phyloP scores from a whole-genome alignment of 2,113 vertebrate genomes.

The Stigmatopora argus region DNA sequence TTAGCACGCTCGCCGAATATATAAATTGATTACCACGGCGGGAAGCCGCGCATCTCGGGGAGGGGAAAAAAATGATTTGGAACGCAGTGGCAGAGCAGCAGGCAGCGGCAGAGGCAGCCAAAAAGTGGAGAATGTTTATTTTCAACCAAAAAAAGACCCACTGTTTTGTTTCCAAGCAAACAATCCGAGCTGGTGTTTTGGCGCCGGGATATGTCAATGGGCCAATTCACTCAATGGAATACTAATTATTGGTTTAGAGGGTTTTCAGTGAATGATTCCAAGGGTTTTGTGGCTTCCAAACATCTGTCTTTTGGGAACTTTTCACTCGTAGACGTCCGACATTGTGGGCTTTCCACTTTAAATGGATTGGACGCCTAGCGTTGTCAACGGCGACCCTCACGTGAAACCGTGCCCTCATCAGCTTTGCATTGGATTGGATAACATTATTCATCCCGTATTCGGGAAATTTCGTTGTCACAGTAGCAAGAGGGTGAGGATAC shows the following conservation, averaged over 20 bases:
- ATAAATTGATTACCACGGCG: slow-evolving; percentile 42
- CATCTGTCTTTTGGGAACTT: too few relatives aligned
- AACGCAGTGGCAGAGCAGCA: slow-evolving; percentile 36
- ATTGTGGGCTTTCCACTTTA: too few relatives aligned
- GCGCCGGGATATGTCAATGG: neutral
- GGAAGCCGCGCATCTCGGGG: slow-evolving; percentile 16
- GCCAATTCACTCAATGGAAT: neutral
- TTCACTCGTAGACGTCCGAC: too few relatives aligned
- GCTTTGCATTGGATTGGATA: too few relatives aligned
- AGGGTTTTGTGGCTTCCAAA: too few relatives aligned
- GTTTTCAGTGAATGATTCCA: too few relatives aligned
- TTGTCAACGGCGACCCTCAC: too few relatives aligned
- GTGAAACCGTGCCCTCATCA: too few relatives aligned
- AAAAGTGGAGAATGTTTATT: slow-evolving; percentile 55
- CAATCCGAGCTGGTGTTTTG: neutral
- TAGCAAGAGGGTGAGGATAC: too few relatives aligned
- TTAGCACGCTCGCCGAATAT: slow-evolving; percentile 28
- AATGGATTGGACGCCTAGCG: too few relatives aligned
- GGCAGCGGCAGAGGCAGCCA: slow-evolving; percentile 55
- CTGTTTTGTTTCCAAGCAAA: slow-evolving; percentile 22
- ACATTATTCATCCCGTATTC: too few relatives aligned
- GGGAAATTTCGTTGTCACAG: too few relatives aligned
- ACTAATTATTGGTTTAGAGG: neutral
- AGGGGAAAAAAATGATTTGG: slow-evolving; percentile 18
- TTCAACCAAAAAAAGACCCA: slow-evolving; percentile 40